These are phyloP conservation scores for Colistium nudipinnis DNA, from an alignment of 2,113 vertebrate species.

Conservation along the genomic window DNA sequence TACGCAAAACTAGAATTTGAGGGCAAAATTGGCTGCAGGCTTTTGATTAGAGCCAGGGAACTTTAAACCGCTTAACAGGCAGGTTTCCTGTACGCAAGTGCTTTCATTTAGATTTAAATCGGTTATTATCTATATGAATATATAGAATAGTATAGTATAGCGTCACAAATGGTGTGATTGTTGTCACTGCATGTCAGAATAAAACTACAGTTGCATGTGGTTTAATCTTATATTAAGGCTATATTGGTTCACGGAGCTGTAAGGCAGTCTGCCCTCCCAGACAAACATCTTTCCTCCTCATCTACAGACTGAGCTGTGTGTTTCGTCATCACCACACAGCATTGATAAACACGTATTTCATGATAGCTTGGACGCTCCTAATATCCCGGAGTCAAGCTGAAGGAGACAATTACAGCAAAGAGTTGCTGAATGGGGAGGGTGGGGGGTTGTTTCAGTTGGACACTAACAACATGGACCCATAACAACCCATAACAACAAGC, in stretches of 20 bases:
- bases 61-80: not conserved
- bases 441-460: conserved; percentile 45
- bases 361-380: conserved; percentile 68
- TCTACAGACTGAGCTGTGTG: conserved; percentile 22
- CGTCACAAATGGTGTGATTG: too few relatives aligned
- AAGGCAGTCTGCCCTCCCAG: not conserved
- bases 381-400: conserved; percentile 41
- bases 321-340: conserved; percentile 32
- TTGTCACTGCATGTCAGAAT: not conserved
- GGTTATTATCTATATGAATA: too few relatives aligned
- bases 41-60: not conserved
- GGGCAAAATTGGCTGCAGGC: not conserved
- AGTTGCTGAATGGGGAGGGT: conserved; percentile 21
- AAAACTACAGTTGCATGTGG: too few relatives aligned
- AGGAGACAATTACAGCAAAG: conserved; percentile 37
- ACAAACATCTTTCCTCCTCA: conserved; percentile 10
- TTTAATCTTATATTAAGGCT: too few relatives aligned
- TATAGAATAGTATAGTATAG: too few relatives aligned
- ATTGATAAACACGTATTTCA: conserved; percentile 51
- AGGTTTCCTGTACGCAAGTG: too few relatives aligned
- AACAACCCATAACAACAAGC: conserved; percentile 32
- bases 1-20: too few relatives aligned
- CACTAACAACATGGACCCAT: conserved; percentile 25
- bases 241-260: not conserved
- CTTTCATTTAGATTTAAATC: too few relatives aligned